Percentiles rank a stretch among this genome's conserved stretches.
Evolutionary conservation across 2,888 invertebrate species (phyloP).

Genomic region (Ceratothoa steindachneri): DNA sequence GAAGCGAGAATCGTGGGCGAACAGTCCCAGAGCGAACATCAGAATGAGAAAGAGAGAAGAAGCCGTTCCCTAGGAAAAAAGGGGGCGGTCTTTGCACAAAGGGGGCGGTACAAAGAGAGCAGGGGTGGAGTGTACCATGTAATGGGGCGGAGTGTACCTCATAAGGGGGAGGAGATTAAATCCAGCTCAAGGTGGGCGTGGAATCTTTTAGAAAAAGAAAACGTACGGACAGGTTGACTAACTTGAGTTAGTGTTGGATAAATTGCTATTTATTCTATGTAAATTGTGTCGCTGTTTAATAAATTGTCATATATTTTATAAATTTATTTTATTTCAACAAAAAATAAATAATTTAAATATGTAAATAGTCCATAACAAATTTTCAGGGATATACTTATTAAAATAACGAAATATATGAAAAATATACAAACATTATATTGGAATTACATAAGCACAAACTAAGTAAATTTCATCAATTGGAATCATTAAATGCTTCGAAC

Average conservation of each 20-base stretch:
- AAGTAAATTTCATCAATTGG: no score
- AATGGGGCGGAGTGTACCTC: not conserved
- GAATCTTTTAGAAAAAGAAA: slow-evolving; percentile 10
- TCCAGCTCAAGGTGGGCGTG: not conserved
- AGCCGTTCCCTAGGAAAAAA: not conserved
- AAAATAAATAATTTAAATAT: no score
- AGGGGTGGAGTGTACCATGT: not conserved
- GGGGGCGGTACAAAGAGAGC: slow-evolving; percentile 5
- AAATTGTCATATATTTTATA: slow-evolving; percentile 1
- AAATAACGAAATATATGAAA: no score
- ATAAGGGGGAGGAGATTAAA: not conserved
- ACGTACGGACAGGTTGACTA: slow-evolving; percentile 13
- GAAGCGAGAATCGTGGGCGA: not conserved
- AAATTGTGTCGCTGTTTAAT: not conserved
- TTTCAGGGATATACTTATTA: no score
- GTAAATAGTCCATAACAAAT: no score
- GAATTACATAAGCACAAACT: no score
- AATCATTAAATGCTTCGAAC: no score
- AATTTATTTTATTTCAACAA: slow-evolving; percentile 4
- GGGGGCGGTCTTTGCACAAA: not conserved
- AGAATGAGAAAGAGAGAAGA: slow-evolving; percentile 1
- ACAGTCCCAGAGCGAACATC: slow-evolving; percentile 3
- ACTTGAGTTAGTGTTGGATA: not conserved
- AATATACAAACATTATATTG: no score
- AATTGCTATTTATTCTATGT: not conserved